These are phyloP conservation scores for Mormyrus lacerda DNA, from an alignment of 2,113 vertebrate genomes.

Conservation along the genomic window DNA sequence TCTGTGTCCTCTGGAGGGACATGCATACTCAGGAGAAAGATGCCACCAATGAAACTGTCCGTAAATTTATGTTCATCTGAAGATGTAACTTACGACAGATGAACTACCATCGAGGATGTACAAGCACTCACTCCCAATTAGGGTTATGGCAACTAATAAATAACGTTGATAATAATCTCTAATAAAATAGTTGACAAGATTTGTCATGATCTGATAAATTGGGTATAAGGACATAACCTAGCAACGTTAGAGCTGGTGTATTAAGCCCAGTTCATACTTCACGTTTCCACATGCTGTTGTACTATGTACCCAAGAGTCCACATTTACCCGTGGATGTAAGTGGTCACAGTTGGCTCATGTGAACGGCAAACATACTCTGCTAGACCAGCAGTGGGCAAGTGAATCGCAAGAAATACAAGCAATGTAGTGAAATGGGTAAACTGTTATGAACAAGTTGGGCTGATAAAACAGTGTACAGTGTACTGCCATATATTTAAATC, in stretches of 20 bases:
- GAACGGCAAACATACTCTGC: background rate
- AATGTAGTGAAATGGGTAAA: background rate
- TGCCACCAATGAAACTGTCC: background rate
- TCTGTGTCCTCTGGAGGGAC: conserved; percentile 60
- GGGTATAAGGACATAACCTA: background rate
- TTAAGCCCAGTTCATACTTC: background rate
- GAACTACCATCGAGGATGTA: background rate
- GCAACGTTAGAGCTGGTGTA: background rate
- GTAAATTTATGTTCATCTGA: background rate
- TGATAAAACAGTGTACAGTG: background rate
- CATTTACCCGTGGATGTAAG: background rate
- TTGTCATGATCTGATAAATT: background rate
- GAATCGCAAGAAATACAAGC: background rate
- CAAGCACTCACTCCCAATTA: background rate
- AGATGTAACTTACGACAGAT: background rate
- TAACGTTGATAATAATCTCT: background rate
- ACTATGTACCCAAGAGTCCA: background rate
- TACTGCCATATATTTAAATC: background rate
- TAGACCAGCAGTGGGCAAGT: background rate
- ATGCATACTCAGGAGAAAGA: background rate
- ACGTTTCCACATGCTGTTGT: background rate
- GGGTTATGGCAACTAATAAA: background rate
- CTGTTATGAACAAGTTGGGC: background rate
- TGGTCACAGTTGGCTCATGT: background rate
- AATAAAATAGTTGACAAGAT: background rate